Conservation (phyloP, 2,113 vertebrate species). For the Notothenia rossii region DNA sequence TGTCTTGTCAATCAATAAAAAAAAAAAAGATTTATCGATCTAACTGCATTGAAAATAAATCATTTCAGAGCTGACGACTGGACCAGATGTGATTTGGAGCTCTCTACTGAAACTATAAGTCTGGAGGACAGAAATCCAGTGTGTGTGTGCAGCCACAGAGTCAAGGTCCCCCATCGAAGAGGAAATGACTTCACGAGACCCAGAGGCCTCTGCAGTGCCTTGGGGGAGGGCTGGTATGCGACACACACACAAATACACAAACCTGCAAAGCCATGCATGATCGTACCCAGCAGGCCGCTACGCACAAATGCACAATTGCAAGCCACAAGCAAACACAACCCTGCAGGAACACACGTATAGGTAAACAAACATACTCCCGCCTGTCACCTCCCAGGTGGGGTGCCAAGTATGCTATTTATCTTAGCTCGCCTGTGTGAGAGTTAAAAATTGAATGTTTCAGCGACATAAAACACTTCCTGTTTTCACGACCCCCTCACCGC, state of each 20-base stretch:
- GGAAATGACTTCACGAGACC: constrained; percentile 73
- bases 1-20: neutral
- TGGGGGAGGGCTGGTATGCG: constrained; percentile 36
- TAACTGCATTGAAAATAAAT: neutral
- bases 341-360: constrained; percentile 14
- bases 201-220: constrained; percentile 36
- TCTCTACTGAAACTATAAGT: constrained; percentile 22
- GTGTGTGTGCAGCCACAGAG: constrained; percentile 32
- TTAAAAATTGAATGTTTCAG: constrained; percentile 85
- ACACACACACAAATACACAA: neutral
- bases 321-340: constrained; percentile 29
- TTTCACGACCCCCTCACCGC: constrained; percentile 73
- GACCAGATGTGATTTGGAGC: constrained; percentile 1
- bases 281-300: constrained; percentile 2
- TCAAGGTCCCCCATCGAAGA: constrained; percentile 59
- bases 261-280: constrained; percentile 4
- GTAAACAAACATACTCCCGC: constrained; percentile 8
- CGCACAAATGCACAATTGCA: constrained; percentile 15
- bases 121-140: constrained; percentile 29
- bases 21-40: neutral
- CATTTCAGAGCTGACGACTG: neutral
- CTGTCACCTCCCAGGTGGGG: constrained; percentile 39
- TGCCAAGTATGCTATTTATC: constrained; percentile 72
- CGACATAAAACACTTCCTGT: constrained; percentile 83
- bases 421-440: constrained; percentile 67